phyloP scores from a whole-genome alignment of 2,113 vertebrate species.

The Lamprotornis superbus region DNA sequence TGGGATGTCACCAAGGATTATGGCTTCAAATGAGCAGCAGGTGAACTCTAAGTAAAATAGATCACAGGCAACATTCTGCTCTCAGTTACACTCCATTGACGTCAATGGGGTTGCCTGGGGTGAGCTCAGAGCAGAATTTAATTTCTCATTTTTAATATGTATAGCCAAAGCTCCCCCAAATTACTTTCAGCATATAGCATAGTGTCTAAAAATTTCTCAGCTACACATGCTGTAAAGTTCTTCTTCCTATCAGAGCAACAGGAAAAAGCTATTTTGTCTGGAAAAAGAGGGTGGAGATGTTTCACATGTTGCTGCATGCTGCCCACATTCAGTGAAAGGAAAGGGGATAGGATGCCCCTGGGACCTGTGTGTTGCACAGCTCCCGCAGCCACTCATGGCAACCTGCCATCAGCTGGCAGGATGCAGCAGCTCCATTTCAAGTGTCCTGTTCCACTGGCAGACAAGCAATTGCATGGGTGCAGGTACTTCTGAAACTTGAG shows the following conservation, averaged over 20 bases:
- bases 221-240: neutral
- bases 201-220: neutral
- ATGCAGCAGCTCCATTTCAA: neutral
- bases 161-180: neutral
- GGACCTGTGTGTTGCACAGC: neutral
- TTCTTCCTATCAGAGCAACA: neutral
- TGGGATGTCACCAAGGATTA: conserved; percentile 63
- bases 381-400: neutral
- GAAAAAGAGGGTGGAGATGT: neutral
- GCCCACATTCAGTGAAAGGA: neutral
- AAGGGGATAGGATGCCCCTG: neutral
- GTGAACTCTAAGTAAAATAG: conserved; percentile 57
- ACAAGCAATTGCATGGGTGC: neutral
- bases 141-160: neutral
- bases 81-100: conserved; percentile 60
- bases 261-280: neutral
- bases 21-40: conserved; percentile 58
- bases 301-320: accelerated
- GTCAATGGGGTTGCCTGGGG: conserved; percentile 38
- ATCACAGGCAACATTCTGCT: conserved; percentile 58
- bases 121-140: conserved; percentile 9
- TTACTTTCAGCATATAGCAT: neutral
- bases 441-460: neutral
- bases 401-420: neutral
- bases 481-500: conserved; percentile 15